Base-by-base conservation (phyloP, 2,888 invertebrate species). In the Nebria salina region DNA sequence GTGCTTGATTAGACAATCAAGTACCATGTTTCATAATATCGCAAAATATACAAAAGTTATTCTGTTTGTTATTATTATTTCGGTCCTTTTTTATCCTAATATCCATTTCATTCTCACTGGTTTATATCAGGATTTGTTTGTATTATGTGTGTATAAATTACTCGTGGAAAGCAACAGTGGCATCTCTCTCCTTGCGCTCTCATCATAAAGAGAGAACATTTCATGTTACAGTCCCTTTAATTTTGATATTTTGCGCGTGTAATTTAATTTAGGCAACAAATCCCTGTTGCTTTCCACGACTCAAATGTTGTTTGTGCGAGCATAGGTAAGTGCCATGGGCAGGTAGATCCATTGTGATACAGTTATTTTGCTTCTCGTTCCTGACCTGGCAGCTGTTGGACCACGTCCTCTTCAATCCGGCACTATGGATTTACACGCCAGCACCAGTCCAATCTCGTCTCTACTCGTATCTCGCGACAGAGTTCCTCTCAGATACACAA, bases 381-480 rank as follows among this genome's bases (percentile, higher is more conserved):
- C 92, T 95, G 87, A 95, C 95, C 87, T 95, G 95, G 94, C 98
- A 99, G 95, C 93, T 99, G 86, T 93, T 99, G 92, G 99, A 99
- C 91, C 98, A 99, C 91, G 96, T 99, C 82, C 94, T 99, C 84
- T 99, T 99, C 93, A 99, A 99, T 92, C 99, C 99, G 8, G 97
- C 98, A 43, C 92, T 99, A 83, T 99, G 99, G 99, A 98, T 99
- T 87, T 97, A 99, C 90, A 97, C 99, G 11, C 96, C 98, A 76
- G 96, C 98, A 54, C 95, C 96, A 84, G 99, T 99, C 8, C 98
- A 98, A 89, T 96, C 97, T 72, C 92, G 95, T 84, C 93, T 99
- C 75, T 99, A 99, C 91, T 97, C 97, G 87, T 99, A 99, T 90
- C 91, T 99, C 90, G 98, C 99, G 70, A 98, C 98, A n/a, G 99